A percentile compares a stretch with the other conserved stretches of the same genome.
Evolutionary conservation across 1,140 invertebrate species (phyloP).

Genomic region (Magallana angulata): DNA sequence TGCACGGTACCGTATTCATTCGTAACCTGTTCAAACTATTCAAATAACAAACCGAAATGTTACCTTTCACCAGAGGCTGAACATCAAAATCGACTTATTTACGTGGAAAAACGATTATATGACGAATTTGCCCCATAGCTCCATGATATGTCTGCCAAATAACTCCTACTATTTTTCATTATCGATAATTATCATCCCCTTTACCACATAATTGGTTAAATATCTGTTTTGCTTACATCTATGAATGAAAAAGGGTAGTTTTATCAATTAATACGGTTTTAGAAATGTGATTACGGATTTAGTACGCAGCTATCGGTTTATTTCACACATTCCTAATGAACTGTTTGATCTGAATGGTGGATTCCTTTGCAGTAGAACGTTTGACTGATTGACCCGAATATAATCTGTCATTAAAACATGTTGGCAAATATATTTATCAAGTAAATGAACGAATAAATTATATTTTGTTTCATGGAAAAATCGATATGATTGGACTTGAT

Average conservation of each 20-base stretch:
- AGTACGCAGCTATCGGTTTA: not conserved
- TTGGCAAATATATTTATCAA: too few relatives aligned
- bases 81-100: not conserved
- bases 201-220: not conserved
- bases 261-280: not conserved
- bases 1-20: not conserved
- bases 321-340: not conserved
- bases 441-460: too few relatives aligned
- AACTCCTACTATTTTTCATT: not conserved
- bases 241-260: not conserved
- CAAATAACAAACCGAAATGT: not conserved
- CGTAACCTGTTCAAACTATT: not conserved
- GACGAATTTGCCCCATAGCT: not conserved
- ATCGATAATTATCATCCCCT: not conserved
- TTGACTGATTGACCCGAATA: too few relatives aligned
- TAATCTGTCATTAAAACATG: too few relatives aligned
- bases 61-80: conserved; percentile 16
- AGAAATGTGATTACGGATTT: not conserved
- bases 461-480: too few relatives aligned
- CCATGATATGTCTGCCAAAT: not conserved
- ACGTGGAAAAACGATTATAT: not conserved
- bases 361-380: too few relatives aligned
- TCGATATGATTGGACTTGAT: too few relatives aligned
- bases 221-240: not conserved
- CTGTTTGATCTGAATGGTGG: too few relatives aligned